Conservation (phyloP, 1,140 invertebrate species). For the Papilio aristodemus region DNA sequence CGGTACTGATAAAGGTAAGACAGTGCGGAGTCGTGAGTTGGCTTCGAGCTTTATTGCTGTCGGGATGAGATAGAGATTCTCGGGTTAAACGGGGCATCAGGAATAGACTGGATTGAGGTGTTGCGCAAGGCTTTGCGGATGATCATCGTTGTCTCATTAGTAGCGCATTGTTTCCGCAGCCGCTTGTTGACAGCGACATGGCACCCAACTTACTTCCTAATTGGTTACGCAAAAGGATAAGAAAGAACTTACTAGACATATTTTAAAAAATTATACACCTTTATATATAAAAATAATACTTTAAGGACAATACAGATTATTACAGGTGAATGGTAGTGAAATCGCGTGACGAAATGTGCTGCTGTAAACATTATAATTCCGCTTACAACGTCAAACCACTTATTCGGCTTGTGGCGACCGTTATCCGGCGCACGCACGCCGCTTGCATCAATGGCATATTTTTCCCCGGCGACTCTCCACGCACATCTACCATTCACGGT, state of each 20-base stretch:
- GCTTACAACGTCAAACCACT: slow-evolving; percentile 74
- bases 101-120: slow-evolving; percentile 61
- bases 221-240: slow-evolving; percentile 39
- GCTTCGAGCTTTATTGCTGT: slow-evolving; percentile 69
- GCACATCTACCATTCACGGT: slow-evolving; percentile 76
- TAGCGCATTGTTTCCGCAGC: slow-evolving; percentile 46
- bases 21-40: slow-evolving; percentile 68
- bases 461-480: slow-evolving; percentile 74
- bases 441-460: slow-evolving; percentile 78
- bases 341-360: slow-evolving; percentile 67
- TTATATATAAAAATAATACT: slow-evolving; percentile 25
- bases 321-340: slow-evolving; percentile 55
- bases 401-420: slow-evolving; percentile 74
- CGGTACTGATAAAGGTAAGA: slow-evolving; percentile 65
- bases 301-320: slow-evolving; percentile 60
- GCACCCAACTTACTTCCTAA: slow-evolving; percentile 6
- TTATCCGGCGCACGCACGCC: slow-evolving; percentile 73
- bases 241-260: not conserved
- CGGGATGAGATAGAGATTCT: slow-evolving; percentile 58
- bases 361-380: slow-evolving; percentile 72
- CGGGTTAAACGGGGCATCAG: slow-evolving; percentile 51
- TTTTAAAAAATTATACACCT: not conserved
- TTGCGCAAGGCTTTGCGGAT: slow-evolving; percentile 47
- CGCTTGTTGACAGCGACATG: slow-evolving; percentile 42
- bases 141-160: slow-evolving; percentile 56